Conservation (phyloP, 2,888 invertebrate species). For the Keiferia lycopersicella region DNA sequence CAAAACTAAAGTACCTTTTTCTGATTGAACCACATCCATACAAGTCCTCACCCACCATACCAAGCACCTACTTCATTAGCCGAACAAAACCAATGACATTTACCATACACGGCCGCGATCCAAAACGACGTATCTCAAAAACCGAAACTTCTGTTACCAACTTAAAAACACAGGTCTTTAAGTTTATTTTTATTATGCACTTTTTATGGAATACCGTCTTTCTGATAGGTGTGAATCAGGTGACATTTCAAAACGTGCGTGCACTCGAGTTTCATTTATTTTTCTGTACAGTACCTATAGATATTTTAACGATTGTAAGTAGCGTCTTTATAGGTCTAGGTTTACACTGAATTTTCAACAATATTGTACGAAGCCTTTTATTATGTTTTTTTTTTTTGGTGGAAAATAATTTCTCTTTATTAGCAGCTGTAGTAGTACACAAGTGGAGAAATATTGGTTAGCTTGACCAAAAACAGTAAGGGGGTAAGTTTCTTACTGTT, state of each 20-base stretch:
- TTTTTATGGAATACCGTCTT: conserved; percentile 33
- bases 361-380: neutral
- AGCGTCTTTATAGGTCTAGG: conserved; percentile 16
- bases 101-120: conserved; percentile 46
- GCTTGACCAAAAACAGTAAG: no score
- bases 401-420: neutral
- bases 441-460: no score
- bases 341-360: neutral
- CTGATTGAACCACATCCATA: neutral
- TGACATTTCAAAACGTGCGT: conserved; percentile 68
- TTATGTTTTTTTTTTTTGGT: neutral
- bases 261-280: conserved; percentile 25
- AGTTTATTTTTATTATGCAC: neutral
- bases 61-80: conserved; percentile 63
- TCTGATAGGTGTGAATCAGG: conserved; percentile 64
- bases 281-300: neutral
- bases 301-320: conserved; percentile 18
- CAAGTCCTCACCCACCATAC: conserved; percentile 28
- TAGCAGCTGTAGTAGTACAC: no score
- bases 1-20: no score
- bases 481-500: no score
- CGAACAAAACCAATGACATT: conserved; percentile 76
- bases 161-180: conserved; percentile 20
- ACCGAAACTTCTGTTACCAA: conserved; percentile 25
- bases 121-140: conserved; percentile 19